phyloP scores from a whole-genome alignment of 2,888 invertebrate species.

The Heliconius charithonia region DNA sequence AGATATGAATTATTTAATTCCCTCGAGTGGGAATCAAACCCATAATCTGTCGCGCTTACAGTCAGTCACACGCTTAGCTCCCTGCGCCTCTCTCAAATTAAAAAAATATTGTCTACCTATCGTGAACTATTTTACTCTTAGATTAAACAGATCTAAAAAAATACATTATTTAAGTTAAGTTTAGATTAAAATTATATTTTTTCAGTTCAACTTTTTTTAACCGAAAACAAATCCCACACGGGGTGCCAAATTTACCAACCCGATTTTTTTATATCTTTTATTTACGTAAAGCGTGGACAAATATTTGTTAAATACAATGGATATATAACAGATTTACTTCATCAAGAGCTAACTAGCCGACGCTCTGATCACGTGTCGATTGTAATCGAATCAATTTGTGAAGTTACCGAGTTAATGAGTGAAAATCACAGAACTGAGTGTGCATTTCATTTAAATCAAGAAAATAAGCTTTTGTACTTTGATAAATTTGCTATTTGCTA shows the following conservation, averaged over 20 bases:
- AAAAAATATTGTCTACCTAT: no score
- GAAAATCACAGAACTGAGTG: neutral
- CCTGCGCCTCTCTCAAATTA: no score
- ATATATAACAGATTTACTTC: slow-evolving; percentile 43
- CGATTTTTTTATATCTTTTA: neutral
- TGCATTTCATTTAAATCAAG: neutral
- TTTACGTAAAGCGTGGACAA: neutral
- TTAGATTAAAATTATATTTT: neutral
- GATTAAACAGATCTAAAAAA: no score
- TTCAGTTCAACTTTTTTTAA: neutral
- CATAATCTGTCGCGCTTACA: no score
- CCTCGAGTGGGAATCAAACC: no score
- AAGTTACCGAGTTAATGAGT: slow-evolving; percentile 18
- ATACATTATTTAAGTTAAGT: no score
- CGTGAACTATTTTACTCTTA: no score
- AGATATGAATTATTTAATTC: no score
- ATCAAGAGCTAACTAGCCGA: slow-evolving; percentile 42
- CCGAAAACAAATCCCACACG: neutral
- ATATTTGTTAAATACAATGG: slow-evolving; percentile 18
- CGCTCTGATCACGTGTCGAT: slow-evolving; percentile 34
- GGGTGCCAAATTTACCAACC: neutral
- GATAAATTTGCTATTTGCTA: neutral
- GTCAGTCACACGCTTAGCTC: no score
- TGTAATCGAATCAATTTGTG: slow-evolving; percentile 33
- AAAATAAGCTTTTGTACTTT: neutral